Base-by-base conservation (phyloP, 2,888 invertebrate genomes). In the Epinotia bilunana region DNA sequence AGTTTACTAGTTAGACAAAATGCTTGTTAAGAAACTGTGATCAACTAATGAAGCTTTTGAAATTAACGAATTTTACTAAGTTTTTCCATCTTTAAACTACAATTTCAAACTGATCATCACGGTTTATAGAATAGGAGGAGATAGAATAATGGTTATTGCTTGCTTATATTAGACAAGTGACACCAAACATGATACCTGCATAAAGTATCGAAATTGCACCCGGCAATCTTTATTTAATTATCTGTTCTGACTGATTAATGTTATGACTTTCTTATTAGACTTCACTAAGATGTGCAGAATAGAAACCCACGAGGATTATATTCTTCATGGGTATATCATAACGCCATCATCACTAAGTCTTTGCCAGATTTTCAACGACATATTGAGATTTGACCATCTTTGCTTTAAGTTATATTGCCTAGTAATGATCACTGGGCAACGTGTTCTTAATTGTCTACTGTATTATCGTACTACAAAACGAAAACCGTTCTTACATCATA, bases 261-360 rank as follows among this genome's bases (percentile, higher is more conserved):
- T 28, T n/a, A 49, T 16, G 12, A 46, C 12, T 62, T 62, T 65
- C 65, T 53, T 53, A 65, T 65, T 46, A 65, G 65, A 65, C 18
- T 65, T 64, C 64, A 65, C 28, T 28, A 18, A 65, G 53, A 65
- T 18, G 53, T 46, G 12, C 53, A 65, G 28, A 1, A 63, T 6
- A 33, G 11, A 11, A 16, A 62, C 39, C 12, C n/a, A 5, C 11
- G 18, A 11, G 11, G 1, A 33, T n/a, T 57, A 20, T 20, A 20
- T 49, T 16, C 0, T 16, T n/a, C 53, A 5, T 53, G 16, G n/a
- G 7, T n/a, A 53, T 53, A 53, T 49, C 49, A 16, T 53, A 16
- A 6, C 5, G 1, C 39, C 39, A 39, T 39, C 33, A 33, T 33
- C 33, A 33, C 7, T 33, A 33, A 7, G 33, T 33, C 9, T 39